phyloP scores from a whole-genome alignment of 1,140 invertebrate genomes.

The Drosophila kepulauana region DNA sequence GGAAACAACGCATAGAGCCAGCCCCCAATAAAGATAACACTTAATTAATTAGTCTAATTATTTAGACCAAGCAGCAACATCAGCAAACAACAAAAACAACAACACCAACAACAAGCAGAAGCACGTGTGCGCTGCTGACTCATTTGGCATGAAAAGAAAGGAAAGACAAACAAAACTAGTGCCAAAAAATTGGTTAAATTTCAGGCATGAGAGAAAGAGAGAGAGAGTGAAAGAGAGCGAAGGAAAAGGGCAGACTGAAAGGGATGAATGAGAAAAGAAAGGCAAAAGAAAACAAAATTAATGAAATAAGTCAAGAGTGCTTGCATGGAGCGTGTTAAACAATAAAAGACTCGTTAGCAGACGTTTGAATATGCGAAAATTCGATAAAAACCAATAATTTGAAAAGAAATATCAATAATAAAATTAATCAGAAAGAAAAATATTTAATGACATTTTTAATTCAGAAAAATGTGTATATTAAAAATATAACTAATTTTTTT shows the following conservation, averaged over 20 bases:
- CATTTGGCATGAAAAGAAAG: slow-evolving; percentile 14
- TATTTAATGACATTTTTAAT: too few species aligned
- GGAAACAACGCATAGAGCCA: slow-evolving; percentile 2
- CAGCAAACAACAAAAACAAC: neutral
- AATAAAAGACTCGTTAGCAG: too few species aligned
- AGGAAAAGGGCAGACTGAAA: neutral
- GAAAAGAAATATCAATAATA: neutral
- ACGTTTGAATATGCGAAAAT: too few species aligned
- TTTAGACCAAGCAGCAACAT: slow-evolving; percentile 11
- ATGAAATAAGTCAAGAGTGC: neutral
- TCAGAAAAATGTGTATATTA: too few species aligned
- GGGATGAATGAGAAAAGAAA: neutral
- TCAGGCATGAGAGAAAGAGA: neutral
- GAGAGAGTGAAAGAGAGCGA: neutral
- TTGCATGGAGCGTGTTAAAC: too few species aligned
- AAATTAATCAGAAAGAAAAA: too few species aligned
- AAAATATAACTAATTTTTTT: too few species aligned
- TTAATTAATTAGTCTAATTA: slow-evolving; percentile 42
- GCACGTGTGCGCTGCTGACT: slow-evolving; percentile 14
- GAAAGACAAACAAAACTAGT: slow-evolving; percentile 15
- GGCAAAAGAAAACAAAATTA: neutral
- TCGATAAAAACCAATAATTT: too few species aligned
- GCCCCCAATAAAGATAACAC: slow-evolving; percentile 12
- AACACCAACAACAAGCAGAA: neutral
- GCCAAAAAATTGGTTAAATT: slow-evolving; percentile 6